Percentiles rank a stretch among this genome's conserved stretches.
These are phyloP conservation scores for Chaetodon trifasciatus DNA, from an alignment of 2,797 vertebrate species.

Conservation along the genomic window DNA sequence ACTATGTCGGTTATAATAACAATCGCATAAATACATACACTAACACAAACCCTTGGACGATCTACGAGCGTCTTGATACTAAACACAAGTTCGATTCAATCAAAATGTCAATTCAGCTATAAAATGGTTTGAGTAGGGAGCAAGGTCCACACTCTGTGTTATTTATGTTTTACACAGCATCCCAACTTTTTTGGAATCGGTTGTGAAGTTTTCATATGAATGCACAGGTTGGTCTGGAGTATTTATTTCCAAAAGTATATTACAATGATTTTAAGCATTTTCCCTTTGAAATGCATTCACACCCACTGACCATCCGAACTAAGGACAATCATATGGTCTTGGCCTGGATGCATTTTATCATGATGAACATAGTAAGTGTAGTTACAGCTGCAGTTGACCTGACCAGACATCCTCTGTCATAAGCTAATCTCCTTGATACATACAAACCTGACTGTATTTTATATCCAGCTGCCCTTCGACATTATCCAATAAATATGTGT, in stretches of 20 bases:
- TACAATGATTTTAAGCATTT: slow-evolving; percentile 19
- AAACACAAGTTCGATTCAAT: not conserved
- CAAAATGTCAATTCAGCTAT: not conserved
- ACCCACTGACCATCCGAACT: not conserved
- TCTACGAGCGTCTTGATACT: not conserved
- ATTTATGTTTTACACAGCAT: too few species aligned
- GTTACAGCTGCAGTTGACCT: slow-evolving; percentile 6
- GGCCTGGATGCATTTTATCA: not conserved
- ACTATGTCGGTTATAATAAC: not conserved
- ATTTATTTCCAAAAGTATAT: slow-evolving; percentile 55
- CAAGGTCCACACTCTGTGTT: too few species aligned
- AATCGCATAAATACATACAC: too few species aligned
- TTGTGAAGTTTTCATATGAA: not conserved
- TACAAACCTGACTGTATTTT: slow-evolving; percentile 3
- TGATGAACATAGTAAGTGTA: not conserved
- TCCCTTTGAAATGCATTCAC: slow-evolving; percentile 44
- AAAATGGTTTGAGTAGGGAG: not conserved
- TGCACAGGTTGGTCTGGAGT: not conserved
- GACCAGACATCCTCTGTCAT: not conserved
- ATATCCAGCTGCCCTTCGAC: not conserved
- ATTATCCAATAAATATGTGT: not conserved
- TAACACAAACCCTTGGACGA: too few species aligned
- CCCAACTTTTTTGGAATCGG: too few species aligned
- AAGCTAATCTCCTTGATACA: not conserved
- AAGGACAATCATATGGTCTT: not conserved